These are phyloP conservation scores for Antennarius maculatus DNA, from an alignment of 2,797 vertebrate species.

Conservation along the genomic window DNA sequence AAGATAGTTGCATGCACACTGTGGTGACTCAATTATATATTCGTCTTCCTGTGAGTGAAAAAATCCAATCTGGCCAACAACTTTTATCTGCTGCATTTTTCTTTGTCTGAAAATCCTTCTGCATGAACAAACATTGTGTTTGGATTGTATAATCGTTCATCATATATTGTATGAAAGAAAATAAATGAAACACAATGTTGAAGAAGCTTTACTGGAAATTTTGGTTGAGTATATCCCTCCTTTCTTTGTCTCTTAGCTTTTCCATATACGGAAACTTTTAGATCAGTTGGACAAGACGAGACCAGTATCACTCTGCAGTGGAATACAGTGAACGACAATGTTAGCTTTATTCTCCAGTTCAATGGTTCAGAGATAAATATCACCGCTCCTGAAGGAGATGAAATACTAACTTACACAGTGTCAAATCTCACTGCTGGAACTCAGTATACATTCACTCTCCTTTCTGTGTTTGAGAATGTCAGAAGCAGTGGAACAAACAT, in stretches of 20 bases:
- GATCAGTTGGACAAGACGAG: not conserved
- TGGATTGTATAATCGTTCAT: too few relatives aligned
- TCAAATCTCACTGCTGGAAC: not conserved
- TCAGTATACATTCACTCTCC: not conserved
- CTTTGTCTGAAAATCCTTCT: too few relatives aligned
- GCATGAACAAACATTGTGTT: too few relatives aligned
- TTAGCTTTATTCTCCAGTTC: conserved; percentile 1
- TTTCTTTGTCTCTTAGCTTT: not conserved
- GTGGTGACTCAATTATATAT: too few relatives aligned
- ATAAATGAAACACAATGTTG: too few relatives aligned
- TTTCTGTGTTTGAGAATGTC: not conserved
- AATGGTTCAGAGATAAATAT: not conserved
- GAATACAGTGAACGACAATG: not conserved
- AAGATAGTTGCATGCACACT: too few relatives aligned
- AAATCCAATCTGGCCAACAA: too few relatives aligned
- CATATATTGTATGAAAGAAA: too few relatives aligned
- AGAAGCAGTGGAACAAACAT: not conserved
- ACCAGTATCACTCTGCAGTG: conserved; percentile 8
- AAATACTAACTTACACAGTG: not conserved
- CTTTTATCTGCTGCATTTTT: too few relatives aligned
- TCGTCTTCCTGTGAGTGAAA: too few relatives aligned
- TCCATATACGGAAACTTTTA: not conserved
- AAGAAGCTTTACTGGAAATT: too few relatives aligned
- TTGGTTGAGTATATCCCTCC: too few relatives aligned
- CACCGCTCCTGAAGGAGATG: not conserved